A percentile compares a stretch with the other conserved stretches of the same genome.
phyloP scores from a whole-genome alignment of 2,888 invertebrate genomes.

The Pharmacophagus antenor region DNA sequence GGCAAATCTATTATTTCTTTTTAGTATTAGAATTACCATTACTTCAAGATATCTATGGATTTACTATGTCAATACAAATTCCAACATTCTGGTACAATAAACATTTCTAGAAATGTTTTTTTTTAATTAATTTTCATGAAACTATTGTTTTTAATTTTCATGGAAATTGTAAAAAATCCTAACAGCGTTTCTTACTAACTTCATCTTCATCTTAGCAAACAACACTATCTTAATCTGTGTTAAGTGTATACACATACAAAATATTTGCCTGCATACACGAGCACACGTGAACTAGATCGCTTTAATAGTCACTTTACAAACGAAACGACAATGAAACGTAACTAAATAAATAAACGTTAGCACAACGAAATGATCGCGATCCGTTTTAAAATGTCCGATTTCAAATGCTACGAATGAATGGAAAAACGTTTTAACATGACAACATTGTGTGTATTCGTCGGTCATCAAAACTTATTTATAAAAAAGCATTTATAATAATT shows the following conservation, averaged over 20 bases:
- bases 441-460: constrained; percentile 9
- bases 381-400: constrained; percentile 6
- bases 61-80: too few relatives aligned
- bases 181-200: not conserved
- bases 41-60: too few relatives aligned
- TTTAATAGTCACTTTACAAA: not conserved
- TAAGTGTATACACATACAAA: not conserved
- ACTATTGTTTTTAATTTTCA: too few relatives aligned
- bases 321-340: constrained; percentile 11
- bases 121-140: too few relatives aligned
- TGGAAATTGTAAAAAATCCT: not conserved
- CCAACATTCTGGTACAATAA: not conserved
- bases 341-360: constrained; percentile 13
- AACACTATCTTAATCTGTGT: not conserved
- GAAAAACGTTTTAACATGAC: constrained; percentile 4
- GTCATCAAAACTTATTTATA: not conserved
- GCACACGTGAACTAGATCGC: not conserved
- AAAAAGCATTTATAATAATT: too few relatives aligned
- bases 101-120: not conserved
- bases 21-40: too few relatives aligned
- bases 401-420: constrained; percentile 6
- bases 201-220: not conserved
- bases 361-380: constrained; percentile 8
- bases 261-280: not conserved
- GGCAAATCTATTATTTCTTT: too few relatives aligned